Evolutionary conservation across 2,797 vertebrate species (phyloP).

Genomic region (Channallabes apus): DNA sequence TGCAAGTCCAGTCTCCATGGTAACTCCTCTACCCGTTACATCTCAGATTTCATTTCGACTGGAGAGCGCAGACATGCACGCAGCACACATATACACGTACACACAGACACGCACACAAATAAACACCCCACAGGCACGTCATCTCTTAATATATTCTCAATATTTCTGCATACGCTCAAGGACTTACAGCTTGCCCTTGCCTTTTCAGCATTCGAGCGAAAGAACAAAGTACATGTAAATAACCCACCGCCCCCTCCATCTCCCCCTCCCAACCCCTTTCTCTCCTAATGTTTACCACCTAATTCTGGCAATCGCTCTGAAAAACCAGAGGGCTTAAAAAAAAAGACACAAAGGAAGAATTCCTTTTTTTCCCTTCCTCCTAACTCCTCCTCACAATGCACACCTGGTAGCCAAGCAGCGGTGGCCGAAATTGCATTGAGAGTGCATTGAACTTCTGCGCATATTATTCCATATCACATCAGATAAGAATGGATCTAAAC

Average conservation of each 20-base stretch:
- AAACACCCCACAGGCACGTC: constrained; percentile 11
- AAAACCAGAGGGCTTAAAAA: constrained; percentile 11
- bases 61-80: constrained; percentile 27
- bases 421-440: neutral
- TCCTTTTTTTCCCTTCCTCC: neutral
- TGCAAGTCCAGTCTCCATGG: constrained; percentile 59
- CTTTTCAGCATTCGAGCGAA: constrained; percentile 34
- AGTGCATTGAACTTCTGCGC: neutral
- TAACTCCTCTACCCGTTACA: constrained; percentile 55
- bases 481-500: neutral
- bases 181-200: constrained; percentile 33
- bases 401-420: neutral
- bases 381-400: neutral
- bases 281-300: constrained; percentile 29
- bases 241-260: constrained; percentile 32
- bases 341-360: neutral
- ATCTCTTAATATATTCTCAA: neutral
- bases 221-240: constrained; percentile 55
- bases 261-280: constrained; percentile 7
- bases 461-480: neutral
- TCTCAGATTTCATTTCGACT: constrained; percentile 54
- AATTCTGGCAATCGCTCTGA: neutral
- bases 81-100: neutral
- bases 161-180: neutral
- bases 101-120: constrained; percentile 4